phyloP scores from a whole-genome alignment of 1,140 invertebrate species.

The Amyelois transitella region DNA sequence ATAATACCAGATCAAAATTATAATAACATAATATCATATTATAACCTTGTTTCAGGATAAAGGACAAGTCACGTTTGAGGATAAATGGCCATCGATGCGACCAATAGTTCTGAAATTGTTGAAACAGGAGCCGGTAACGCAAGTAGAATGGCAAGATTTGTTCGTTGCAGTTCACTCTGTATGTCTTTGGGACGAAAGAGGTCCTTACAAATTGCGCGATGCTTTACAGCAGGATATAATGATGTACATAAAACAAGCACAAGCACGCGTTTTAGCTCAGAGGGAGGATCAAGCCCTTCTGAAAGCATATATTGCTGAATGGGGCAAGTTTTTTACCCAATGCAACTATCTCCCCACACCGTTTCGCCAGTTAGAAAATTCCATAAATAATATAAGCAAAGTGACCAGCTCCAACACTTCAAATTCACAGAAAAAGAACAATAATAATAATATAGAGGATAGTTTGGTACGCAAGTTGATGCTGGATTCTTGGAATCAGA shows the following conservation, averaged over 20 bases:
- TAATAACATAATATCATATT: background rate
- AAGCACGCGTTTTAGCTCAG: constrained; percentile 90
- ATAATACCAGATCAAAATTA: background rate
- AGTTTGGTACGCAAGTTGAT: constrained; percentile 95
- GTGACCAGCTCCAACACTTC: constrained; percentile 55
- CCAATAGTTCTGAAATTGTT: constrained; percentile 94
- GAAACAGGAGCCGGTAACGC: constrained; percentile 94
- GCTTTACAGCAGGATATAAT: constrained; percentile 94
- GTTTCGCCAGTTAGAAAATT: constrained; percentile 93
- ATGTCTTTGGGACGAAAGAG: constrained; percentile 97
- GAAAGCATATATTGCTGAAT: constrained; percentile 97
- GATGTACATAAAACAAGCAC: constrained; percentile 95
- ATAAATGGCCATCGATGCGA: constrained; percentile 96
- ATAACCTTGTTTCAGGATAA: constrained; percentile 72
- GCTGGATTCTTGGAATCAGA: constrained; percentile 98
- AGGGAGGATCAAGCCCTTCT: constrained; percentile 95
- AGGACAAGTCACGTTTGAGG: constrained; percentile 87
- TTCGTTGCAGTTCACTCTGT: constrained; percentile 97
- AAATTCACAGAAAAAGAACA: constrained; percentile 81
- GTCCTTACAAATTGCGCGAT: constrained; percentile 87
- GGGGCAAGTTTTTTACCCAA: constrained; percentile 98
- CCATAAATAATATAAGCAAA: constrained; percentile 76
- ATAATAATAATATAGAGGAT: constrained; percentile 86
- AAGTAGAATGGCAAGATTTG: constrained; percentile 96
- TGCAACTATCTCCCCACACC: constrained; percentile 97